Evolutionary conservation across 2,113 vertebrate genomes (phyloP).

Genomic region (Forbesichthys agassizii): DNA sequence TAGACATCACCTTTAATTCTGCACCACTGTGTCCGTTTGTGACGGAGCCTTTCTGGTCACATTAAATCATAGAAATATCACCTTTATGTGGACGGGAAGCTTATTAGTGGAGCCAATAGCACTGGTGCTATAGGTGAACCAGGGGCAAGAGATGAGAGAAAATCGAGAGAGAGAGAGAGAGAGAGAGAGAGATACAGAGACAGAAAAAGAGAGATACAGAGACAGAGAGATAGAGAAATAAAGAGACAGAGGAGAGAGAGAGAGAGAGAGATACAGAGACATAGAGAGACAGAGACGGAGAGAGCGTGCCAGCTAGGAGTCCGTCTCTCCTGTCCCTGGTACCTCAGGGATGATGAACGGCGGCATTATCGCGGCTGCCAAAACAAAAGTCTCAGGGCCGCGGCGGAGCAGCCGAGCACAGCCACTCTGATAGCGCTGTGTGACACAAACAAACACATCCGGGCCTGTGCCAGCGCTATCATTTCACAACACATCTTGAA

Average conservation of each 20-base stretch:
- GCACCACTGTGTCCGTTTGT: background rate
- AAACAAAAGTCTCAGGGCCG: constrained; percentile 13
- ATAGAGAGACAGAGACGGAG: background rate
- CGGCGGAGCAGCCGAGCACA: constrained; percentile 6
- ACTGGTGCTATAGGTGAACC: background rate
- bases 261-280: background rate
- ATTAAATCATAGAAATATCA: constrained; percentile 9
- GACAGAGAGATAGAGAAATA: constrained; percentile 9
- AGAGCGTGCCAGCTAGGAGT: constrained; percentile 1
- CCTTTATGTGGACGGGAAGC: constrained; percentile 16
- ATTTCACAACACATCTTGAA: background rate
- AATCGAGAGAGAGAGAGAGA: background rate
- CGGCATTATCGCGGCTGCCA: constrained; percentile 15
- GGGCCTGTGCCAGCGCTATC: background rate
- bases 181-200: background rate
- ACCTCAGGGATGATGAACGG: constrained; percentile 19
- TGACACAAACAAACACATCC: constrained; percentile 6
- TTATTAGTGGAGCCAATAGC: constrained; percentile 10
- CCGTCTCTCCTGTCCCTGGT: constrained; percentile 7
- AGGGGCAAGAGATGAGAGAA: background rate
- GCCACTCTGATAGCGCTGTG: background rate
- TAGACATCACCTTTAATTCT: constrained; percentile 43
- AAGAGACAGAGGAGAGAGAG: background rate
- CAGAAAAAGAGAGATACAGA: constrained; percentile 1
- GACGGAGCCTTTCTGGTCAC: background rate